Base-by-base conservation (phyloP, 2,797 vertebrate genomes). In the Odontamblyopus lacepedii region DNA sequence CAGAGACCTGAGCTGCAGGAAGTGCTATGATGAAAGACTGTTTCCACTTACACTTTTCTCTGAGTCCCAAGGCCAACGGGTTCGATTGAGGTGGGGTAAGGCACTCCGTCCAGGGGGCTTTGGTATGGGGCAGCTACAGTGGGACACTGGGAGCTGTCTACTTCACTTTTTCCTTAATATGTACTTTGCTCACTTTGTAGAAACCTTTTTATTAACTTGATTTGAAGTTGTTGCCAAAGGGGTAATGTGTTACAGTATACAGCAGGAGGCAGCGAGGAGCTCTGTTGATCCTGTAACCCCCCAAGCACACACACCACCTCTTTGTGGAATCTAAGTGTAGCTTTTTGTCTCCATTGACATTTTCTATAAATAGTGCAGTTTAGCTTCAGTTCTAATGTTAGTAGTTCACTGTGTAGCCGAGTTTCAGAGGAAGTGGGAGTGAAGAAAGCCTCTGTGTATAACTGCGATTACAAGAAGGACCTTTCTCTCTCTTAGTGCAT, bases 1-100 rank as follows among this genome's bases (percentile, higher is more conserved):
- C 73, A 66, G 77, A 69, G 78, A 55, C 50, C 74, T 74, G 72
- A 81, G 79, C 83, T 81, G 85, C 81, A 73, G 70, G 75, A 82
- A 87, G 84, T 82, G 80, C 66, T 82, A 75, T 78, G 80, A 83
- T 90, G 86, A 91, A 90, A 86, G 82, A 87, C 88, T 87, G 87
- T 89, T 91, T 92, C 87, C 88, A 91, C 81, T 91, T 86, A 83
- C 84, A 85, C 78, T 79, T 85, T 87, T 81, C 82, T 91, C 89
- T 87, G 83, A 72, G 83, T 88, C 84, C 82, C 82, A 88, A 88
- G 88, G 88, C 83, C 85, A 87, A 78, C 60, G 84, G 78, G 85
- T 87, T 87, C 80, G 76, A 80, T 73, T 79, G 81, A 90, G 81
- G 84, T 86, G 88, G 81, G 82, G 88, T 79, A 80, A 83, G 80